Evolutionary conservation across 2,797 vertebrate species (phyloP).

Genomic region (Chloroceryle amazona): DNA sequence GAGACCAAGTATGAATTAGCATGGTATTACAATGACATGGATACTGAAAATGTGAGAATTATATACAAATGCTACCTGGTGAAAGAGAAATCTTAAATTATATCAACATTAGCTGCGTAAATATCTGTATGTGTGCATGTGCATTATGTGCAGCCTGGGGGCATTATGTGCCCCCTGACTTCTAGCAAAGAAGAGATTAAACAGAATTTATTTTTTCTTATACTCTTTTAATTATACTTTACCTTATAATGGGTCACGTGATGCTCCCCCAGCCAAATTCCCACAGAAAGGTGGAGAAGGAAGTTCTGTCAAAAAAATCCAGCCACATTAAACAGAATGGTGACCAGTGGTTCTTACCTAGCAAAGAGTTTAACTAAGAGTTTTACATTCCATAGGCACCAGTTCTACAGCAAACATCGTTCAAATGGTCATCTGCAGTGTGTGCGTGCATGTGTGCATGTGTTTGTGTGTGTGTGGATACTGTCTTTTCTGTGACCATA

Average conservation of each 20-base stretch:
- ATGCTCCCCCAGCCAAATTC: background rate
- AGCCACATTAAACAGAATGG: background rate
- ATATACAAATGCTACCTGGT: background rate
- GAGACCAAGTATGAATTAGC: background rate
- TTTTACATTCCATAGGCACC: background rate
- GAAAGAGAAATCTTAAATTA: background rate
- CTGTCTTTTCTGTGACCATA: background rate
- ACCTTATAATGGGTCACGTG: background rate
- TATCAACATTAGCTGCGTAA: background rate
- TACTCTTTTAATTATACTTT: background rate
- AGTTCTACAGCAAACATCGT: background rate
- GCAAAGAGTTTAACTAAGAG: background rate
- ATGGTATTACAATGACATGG: background rate
- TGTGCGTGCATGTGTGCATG: no score
- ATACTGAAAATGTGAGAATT: background rate
- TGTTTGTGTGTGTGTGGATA: no score
- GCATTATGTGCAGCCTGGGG: background rate
- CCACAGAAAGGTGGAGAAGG: background rate
- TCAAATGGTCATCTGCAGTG: background rate
- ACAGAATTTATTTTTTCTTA: background rate
- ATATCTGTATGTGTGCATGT: background rate
- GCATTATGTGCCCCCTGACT: no score
- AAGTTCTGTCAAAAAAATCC: background rate
- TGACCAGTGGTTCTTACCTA: background rate
- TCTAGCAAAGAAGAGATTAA: background rate